A percentile compares a stretch with the other conserved stretches of the same genome.
These are phyloP conservation scores for Machimus rusticus DNA, from an alignment of 2,888 invertebrate genomes.

Conservation along the genomic window DNA sequence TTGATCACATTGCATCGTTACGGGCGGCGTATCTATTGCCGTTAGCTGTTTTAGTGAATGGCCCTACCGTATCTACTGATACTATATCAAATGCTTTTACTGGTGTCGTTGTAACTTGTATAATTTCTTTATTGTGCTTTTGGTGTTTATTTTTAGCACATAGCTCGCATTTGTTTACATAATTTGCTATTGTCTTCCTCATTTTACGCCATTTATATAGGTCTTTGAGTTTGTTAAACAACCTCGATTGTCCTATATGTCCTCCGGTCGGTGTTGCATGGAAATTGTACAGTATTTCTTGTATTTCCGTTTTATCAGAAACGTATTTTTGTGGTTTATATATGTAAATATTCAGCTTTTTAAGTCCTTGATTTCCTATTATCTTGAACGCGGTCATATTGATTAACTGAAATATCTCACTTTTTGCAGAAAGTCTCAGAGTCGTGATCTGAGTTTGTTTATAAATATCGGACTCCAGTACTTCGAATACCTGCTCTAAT, in stretches of 20 bases:
- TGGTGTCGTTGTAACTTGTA: background rate
- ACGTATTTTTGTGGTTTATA: background rate
- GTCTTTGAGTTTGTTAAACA: background rate
- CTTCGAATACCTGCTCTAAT: background rate
- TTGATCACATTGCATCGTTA: background rate
- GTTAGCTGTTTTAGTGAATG: background rate
- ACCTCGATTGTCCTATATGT: background rate
- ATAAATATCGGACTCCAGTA: background rate
- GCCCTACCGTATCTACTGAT: background rate
- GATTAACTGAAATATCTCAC: background rate
- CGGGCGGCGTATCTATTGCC: background rate
- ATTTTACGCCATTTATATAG: background rate
- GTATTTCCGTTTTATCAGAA: background rate
- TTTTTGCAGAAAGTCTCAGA: background rate
- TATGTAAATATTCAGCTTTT: background rate
- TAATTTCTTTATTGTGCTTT: background rate
- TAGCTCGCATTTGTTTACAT: background rate
- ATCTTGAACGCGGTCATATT: background rate
- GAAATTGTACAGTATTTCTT: background rate
- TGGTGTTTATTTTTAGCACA: background rate
- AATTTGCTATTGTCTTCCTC: background rate
- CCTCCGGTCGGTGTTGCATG: background rate
- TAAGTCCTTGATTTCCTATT: background rate
- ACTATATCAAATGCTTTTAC: background rate
- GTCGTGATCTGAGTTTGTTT: background rate